phyloP scores from a whole-genome alignment of 2,797 vertebrate genomes.

The Phalanger gymnotis region DNA sequence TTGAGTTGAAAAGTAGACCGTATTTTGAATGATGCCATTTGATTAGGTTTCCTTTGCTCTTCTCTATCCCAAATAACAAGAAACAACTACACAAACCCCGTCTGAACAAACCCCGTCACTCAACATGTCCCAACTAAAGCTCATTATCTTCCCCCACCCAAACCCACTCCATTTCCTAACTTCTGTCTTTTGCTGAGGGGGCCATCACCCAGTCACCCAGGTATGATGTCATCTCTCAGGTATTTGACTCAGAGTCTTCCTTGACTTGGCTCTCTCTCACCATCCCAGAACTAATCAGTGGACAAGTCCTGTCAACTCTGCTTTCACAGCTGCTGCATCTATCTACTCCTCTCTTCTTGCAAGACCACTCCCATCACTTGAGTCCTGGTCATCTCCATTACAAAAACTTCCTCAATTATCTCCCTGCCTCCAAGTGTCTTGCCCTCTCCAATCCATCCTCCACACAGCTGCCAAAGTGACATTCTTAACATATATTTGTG shows the following conservation, averaged over 20 bases:
- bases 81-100: not conserved
- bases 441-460: not conserved
- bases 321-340: too few relatives aligned
- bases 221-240: not conserved
- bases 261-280: too few relatives aligned
- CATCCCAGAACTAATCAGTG: too few relatives aligned
- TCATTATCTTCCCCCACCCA: not conserved
- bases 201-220: not conserved
- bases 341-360: too few relatives aligned
- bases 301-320: too few relatives aligned
- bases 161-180: not conserved
- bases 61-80: not conserved
- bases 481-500: not conserved
- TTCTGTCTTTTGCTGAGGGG: not conserved
- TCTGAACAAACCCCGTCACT: not conserved
- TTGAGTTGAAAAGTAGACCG: not conserved
- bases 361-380: too few relatives aligned
- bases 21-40: not conserved
- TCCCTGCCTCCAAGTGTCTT: not conserved
- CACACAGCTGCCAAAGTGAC: not conserved
- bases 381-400: not conserved
- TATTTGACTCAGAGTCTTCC: not conserved
- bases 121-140: not conserved
- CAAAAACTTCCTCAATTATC: not conserved
- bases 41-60: not conserved